Evolutionary conservation across 2,113 vertebrate genomes (phyloP).

Genomic region (Ovis aries): DNA sequence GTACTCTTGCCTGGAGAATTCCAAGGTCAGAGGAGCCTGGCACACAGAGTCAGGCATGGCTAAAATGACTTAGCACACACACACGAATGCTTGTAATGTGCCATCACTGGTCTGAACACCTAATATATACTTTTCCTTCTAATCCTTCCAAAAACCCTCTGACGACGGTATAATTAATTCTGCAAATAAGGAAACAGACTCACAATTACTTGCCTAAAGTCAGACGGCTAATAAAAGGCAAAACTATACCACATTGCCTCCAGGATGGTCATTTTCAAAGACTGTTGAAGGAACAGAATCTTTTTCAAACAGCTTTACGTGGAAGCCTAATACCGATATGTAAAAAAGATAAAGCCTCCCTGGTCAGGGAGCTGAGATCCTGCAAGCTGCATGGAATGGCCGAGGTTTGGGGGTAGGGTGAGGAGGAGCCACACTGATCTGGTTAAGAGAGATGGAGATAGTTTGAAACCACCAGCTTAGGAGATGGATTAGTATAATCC

Average conservation of each 20-base stretch:
- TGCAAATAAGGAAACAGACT: neutral
- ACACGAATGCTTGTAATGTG: neutral
- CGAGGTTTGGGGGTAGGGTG: neutral
- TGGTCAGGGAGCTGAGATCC: neutral
- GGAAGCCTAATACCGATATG: neutral
- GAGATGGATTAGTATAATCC: neutral
- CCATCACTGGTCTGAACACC: neutral
- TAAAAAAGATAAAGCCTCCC: neutral
- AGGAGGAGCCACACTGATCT: neutral
- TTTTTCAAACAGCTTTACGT: neutral
- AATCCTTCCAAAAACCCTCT: neutral
- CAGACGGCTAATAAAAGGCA: neutral
- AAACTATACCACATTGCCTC: neutral
- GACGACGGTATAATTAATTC: neutral
- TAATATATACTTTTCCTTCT: neutral
- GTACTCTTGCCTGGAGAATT: neutral
- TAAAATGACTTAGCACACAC: neutral
- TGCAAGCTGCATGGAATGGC: neutral
- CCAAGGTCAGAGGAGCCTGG: neutral
- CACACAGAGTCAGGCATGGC: neutral
- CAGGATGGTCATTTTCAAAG: neutral
- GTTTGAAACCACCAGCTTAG: neutral
- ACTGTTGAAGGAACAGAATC: constrained; percentile 1
- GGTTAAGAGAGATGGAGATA: neutral
- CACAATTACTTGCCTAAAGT: neutral